These are phyloP conservation scores for Ylistrum balloti DNA, from an alignment of 1,140 invertebrate species.

Conservation along the genomic window DNA sequence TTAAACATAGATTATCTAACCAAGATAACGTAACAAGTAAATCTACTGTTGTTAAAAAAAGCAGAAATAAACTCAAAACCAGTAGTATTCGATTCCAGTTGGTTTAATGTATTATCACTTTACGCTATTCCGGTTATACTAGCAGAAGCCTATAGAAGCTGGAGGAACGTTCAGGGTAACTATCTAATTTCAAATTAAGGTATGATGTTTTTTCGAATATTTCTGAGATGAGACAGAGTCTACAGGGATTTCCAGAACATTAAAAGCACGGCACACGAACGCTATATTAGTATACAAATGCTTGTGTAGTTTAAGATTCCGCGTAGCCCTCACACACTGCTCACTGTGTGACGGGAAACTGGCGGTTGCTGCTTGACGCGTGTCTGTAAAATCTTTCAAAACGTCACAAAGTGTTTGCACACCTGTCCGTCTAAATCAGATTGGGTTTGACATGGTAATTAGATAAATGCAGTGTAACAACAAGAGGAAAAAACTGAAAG, in stretches of 20 bases:
- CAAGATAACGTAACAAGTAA: no score
- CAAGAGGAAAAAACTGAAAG: background rate
- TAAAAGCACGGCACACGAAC: background rate
- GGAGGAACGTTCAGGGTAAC: no score
- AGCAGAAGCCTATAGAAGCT: no score
- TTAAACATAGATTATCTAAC: no score
- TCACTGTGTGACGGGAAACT: background rate
- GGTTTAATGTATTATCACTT: no score
- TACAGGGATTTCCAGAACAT: slow-evolving; percentile 7
- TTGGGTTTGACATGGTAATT: background rate
- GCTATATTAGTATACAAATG: background rate
- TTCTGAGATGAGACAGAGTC: slow-evolving; percentile 1
- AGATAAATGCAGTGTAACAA: background rate
- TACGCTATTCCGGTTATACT: no score
- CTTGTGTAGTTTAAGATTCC: slow-evolving; percentile 25
- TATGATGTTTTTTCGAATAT: background rate
- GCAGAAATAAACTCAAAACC: no score
- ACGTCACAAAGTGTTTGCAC: background rate
- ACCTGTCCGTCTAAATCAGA: slow-evolving; percentile 8
- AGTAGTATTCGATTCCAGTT: no score
- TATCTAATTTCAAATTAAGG: background rate
- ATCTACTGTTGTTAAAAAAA: no score
- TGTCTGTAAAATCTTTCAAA: background rate
- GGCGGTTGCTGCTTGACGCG: background rate
- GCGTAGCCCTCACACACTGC: background rate